These are phyloP conservation scores for Percina caprodes DNA, from an alignment of 2,113 vertebrate species.

Conservation along the genomic window DNA sequence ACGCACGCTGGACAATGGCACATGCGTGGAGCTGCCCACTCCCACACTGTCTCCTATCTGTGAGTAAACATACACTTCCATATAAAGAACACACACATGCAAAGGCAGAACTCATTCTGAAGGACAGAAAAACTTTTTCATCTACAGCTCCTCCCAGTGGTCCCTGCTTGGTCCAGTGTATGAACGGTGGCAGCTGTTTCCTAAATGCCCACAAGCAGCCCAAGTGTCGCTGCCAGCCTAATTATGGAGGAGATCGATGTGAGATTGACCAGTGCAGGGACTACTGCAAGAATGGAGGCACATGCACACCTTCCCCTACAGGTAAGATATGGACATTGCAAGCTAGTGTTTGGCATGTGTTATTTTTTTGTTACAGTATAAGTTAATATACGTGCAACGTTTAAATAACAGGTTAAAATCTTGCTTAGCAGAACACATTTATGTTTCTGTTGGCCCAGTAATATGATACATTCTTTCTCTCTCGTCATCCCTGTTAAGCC, in stretches of 20 bases:
- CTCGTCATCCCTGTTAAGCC: neutral
- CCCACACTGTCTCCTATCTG: slow-evolving; percentile 88
- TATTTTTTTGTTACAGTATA: neutral
- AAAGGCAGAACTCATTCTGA: neutral
- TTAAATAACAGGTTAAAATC: neutral
- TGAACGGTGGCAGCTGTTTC: slow-evolving; percentile 95
- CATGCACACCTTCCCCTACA: slow-evolving; percentile 92
- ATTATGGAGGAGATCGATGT: slow-evolving; percentile 92
- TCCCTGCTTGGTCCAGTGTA: slow-evolving; percentile 89
- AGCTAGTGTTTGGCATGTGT: neutral
- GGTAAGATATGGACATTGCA: slow-evolving; percentile 77
- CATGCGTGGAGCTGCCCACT: slow-evolving; percentile 89
- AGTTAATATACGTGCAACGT: neutral
- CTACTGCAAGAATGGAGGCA: slow-evolving; percentile 96
- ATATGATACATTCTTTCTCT: neutral
- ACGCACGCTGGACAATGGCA: slow-evolving; percentile 92
- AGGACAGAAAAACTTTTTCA: neutral
- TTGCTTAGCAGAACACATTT: neutral
- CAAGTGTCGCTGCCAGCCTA: slow-evolving; percentile 96
- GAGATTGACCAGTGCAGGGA: slow-evolving; percentile 94
- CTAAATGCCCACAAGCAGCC: slow-evolving; percentile 94
- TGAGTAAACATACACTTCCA: slow-evolving; percentile 51
- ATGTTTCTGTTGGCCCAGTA: neutral
- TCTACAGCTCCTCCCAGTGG: slow-evolving; percentile 87
- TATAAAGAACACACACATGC: neutral